These are phyloP conservation scores for Halcyon badia DNA, from an alignment of 2,797 vertebrate species.

Conservation along the genomic window DNA sequence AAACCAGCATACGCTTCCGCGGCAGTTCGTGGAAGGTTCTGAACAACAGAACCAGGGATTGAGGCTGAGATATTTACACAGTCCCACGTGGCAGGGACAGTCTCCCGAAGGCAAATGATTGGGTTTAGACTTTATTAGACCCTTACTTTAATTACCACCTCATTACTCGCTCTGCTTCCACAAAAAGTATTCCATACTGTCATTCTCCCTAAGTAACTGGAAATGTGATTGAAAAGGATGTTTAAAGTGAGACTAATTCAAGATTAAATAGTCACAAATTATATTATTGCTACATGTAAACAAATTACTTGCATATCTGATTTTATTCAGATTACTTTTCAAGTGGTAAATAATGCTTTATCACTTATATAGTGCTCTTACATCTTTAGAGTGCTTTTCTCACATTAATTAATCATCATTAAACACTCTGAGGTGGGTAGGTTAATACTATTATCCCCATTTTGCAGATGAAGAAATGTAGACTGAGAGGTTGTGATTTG, in stretches of 20 bases:
- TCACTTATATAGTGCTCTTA: conserved; percentile 77
- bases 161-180: conserved; percentile 57
- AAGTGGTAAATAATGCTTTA: conserved; percentile 79
- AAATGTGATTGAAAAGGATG: conserved; percentile 72
- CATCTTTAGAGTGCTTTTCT: conserved; percentile 76
- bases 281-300: conserved; percentile 76
- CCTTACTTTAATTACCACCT: conserved; percentile 58
- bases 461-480: conserved; percentile 75
- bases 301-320: conserved; percentile 77
- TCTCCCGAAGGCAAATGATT: conserved; percentile 36
- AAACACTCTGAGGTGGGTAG: conserved; percentile 68
- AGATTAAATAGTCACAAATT: conserved; percentile 77
- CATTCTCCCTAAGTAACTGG: conserved; percentile 68
- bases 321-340: conserved; percentile 78
- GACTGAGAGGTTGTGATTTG: conserved; percentile 64
- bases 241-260: conserved; percentile 75
- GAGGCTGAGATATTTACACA: neutral
- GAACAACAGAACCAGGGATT: neutral
- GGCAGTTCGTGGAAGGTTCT: neutral
- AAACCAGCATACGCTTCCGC: neutral
- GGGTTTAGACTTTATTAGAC: conserved; percentile 57
- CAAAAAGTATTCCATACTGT: conserved; percentile 63
- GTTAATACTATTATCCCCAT: conserved; percentile 75
- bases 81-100: neutral
- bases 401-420: conserved; percentile 77